Conservation (phyloP, 2,888 invertebrate genomes). For the Diloba caeruleocephala region DNA sequence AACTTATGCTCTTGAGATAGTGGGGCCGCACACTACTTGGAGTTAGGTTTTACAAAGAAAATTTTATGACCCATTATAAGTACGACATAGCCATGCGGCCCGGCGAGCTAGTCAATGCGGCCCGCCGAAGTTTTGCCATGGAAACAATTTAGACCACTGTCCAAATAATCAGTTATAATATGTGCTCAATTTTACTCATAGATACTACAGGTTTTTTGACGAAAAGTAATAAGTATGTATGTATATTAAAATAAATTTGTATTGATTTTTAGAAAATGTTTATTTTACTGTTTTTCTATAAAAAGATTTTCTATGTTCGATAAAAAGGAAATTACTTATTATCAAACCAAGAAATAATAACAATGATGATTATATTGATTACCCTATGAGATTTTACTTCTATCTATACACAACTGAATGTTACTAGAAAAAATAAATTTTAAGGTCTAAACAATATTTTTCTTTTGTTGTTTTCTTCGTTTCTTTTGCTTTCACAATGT, state of each 20-base stretch:
- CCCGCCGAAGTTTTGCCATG: background rate
- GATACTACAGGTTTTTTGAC: background rate
- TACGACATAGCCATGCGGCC: background rate
- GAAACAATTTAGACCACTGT: slow-evolving; percentile 17
- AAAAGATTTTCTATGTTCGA: slow-evolving; percentile 12
- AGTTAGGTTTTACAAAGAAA: too few relatives aligned
- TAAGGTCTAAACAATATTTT: slow-evolving; percentile 11
- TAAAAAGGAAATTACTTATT: background rate
- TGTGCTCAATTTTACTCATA: slow-evolving; percentile 24
- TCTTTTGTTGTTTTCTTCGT: background rate
- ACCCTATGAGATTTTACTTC: slow-evolving; percentile 38
- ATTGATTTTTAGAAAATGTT: too few relatives aligned
- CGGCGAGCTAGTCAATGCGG: slow-evolving; percentile 4
- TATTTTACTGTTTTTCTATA: too few relatives aligned
- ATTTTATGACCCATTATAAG: too few relatives aligned
- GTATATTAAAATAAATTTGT: background rate
- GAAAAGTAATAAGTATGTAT: background rate
- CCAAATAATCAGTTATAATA: background rate
- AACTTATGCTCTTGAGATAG: too few relatives aligned
- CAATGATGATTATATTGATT: slow-evolving; percentile 5
- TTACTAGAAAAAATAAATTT: slow-evolving; percentile 32
- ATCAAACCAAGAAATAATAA: background rate
- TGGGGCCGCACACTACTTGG: too few relatives aligned
- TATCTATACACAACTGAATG: slow-evolving; percentile 23
- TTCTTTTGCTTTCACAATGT: too few relatives aligned